These are phyloP conservation scores for Notarius quadriscutis DNA, from an alignment of 2,113 vertebrate species.

Conservation along the genomic window DNA sequence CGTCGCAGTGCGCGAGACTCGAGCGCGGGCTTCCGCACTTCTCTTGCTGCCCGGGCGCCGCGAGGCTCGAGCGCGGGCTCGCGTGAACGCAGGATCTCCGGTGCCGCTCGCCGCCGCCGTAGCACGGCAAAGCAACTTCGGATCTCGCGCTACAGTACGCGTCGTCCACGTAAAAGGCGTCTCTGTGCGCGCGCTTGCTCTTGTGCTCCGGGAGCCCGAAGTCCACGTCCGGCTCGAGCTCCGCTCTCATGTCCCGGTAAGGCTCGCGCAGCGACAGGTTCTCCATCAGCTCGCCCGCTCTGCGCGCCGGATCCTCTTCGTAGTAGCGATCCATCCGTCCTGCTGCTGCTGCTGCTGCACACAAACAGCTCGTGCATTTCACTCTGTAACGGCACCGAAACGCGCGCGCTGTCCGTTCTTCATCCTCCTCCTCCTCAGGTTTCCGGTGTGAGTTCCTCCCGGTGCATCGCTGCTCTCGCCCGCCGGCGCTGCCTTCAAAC, in stretches of 20 bases:
- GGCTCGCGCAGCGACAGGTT: constrained; percentile 80
- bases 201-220: constrained; percentile 69
- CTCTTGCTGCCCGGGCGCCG: constrained; percentile 72
- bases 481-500: constrained; percentile 58
- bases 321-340: constrained; percentile 78
- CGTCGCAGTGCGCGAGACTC: constrained; percentile 67
- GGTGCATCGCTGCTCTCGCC: constrained; percentile 56
- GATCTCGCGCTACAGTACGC: constrained; percentile 74
- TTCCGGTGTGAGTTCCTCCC: constrained; percentile 29
- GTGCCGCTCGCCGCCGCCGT: constrained; percentile 77
- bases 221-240: constrained; percentile 71
- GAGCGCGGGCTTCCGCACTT: constrained; percentile 79
- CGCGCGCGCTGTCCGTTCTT: constrained; percentile 57
- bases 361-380: constrained; percentile 20
- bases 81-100: constrained; percentile 80
- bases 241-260: constrained; percentile 70
- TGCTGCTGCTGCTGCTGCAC: not conserved
- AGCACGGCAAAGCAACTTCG: constrained; percentile 84
- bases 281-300: constrained; percentile 81
- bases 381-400: constrained; percentile 55
- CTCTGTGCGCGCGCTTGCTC: constrained; percentile 63
- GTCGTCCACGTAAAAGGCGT: constrained; percentile 20
- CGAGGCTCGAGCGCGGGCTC: constrained; percentile 80
- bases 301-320: constrained; percentile 78
- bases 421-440: constrained; percentile 29